phyloP scores from a whole-genome alignment of 1,140 invertebrate genomes.

The Brachionus angularis region DNA sequence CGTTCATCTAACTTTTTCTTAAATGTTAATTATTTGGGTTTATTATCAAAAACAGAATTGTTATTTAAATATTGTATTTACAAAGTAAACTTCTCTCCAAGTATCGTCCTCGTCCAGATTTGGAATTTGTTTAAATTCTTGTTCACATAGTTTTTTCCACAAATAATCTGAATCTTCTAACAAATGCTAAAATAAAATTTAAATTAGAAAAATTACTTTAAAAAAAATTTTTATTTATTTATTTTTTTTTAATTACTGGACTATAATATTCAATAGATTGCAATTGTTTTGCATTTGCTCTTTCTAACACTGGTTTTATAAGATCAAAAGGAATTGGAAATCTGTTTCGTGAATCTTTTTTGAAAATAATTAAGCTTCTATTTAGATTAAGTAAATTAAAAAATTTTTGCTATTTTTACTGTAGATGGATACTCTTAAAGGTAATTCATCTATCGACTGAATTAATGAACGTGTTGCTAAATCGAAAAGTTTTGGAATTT shows the following conservation, averaged over 20 bases:
- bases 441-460: conserved; percentile 21
- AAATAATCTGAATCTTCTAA: conserved; percentile 12
- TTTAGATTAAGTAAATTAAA: too few species aligned
- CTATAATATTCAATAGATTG: conserved; percentile 30
- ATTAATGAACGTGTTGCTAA: not conserved
- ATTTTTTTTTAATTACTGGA: not conserved
- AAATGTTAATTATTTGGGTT: not conserved
- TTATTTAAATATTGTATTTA: too few species aligned
- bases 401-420: too few species aligned
- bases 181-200: not conserved
- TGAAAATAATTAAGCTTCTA: too few species aligned
- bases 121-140: conserved; percentile 23
- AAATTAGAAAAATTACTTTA: not conserved
- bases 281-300: conserved; percentile 27
- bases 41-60: too few species aligned
- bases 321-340: conserved; percentile 36
- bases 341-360: not conserved
- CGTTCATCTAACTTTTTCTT: conserved; percentile 36
- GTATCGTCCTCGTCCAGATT: conserved; percentile 14
- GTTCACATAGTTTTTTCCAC: conserved; percentile 36
- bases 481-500: conserved; percentile 28
- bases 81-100: conserved; percentile 39
- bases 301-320: conserved; percentile 6
- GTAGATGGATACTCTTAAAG: not conserved
- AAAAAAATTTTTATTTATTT: not conserved